Evolutionary conservation across 2,888 invertebrate genomes (phyloP).

Genomic region (Eristalis arbustorum): DNA sequence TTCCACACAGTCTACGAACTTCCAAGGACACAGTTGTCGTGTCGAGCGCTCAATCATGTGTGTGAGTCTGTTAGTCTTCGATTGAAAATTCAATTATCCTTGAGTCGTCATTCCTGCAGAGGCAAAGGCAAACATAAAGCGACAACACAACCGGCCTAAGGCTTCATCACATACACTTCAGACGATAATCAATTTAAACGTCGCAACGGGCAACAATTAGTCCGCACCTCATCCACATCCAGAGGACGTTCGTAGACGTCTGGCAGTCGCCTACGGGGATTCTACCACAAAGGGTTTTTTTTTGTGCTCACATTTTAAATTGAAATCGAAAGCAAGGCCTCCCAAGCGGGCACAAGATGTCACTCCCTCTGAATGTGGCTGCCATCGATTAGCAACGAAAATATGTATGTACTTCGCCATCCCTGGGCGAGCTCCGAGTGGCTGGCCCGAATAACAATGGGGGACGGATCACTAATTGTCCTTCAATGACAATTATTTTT

Average conservation of each 20-base stretch:
- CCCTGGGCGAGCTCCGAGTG: not conserved
- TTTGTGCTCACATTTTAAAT: too few relatives aligned
- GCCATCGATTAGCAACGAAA: not conserved
- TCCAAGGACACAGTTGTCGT: not conserved
- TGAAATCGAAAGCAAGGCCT: not conserved
- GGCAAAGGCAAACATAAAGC: not conserved
- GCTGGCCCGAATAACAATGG: not conserved
- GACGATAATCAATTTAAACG: not conserved
- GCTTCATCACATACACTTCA: not conserved
- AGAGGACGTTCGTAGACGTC: not conserved
- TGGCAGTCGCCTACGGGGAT: not conserved
- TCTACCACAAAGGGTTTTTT: too few relatives aligned
- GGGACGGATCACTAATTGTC: conserved; percentile 41
- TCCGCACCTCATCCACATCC: not conserved
- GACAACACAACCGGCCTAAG: not conserved
- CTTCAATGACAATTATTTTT: conserved; percentile 38
- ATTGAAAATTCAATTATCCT: not conserved
- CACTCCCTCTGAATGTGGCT: not conserved
- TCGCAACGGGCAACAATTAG: not conserved
- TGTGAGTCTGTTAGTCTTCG: not conserved
- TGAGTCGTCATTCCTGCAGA: not conserved
- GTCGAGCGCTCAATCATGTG: not conserved
- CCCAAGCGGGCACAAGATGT: not conserved
- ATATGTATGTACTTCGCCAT: not conserved
- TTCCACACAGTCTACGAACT: not conserved